Evolutionary conservation across 1,140 invertebrate genomes (phyloP), one percentile per base, ranked within the genome.

Genomic region (Cherax quadricarinatus): DNA sequence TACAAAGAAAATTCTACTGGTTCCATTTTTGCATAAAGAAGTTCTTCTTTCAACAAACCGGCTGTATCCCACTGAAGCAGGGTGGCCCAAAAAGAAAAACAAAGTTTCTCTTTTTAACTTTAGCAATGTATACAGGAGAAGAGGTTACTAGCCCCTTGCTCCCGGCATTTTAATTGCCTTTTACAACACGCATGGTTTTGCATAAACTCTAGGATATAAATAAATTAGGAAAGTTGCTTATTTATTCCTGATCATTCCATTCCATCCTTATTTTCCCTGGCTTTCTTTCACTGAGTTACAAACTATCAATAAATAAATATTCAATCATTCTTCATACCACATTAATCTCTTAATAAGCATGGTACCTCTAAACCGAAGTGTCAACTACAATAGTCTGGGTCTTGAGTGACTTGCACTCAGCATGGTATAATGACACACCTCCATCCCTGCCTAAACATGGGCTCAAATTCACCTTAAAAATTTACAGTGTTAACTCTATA

Each of bases 231-330:
- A 30, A 30, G 21, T 75, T 75, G n/a, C 70, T 75, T 30, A 75
- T 75, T 75, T 75, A 75, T 75, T 75, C 70, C n/a, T 75, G 70
- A 24, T 75, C n/a, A 75, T 75, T 30, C 24, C 70, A 75, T 5
- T 75, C 6, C 70, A 24, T 21, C 9, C 21, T 30, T 4, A 30
- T 75, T 66, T 66, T 66, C 18, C 21, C 18, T 66, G 18, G 14
- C 18, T 18, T 18, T 66, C 62, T 21, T 18, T 21, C 62, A 66
- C 21, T 18, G 18, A 66, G 62, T 18, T 18, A 18, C 62, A 66
- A 66, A 66, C 14, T 21, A 4, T 66, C 5, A 66, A 66, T 66
- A 66, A 66, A 66, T 66, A 66, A 66, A 66, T 66, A 66, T 57
- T 57, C 53, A 57, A 57, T 10, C 53, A 57, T 57, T 57, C 14